These are phyloP conservation scores for Bathynomus jamesi DNA, from an alignment of 1,140 invertebrate species.

Conservation along the genomic window DNA sequence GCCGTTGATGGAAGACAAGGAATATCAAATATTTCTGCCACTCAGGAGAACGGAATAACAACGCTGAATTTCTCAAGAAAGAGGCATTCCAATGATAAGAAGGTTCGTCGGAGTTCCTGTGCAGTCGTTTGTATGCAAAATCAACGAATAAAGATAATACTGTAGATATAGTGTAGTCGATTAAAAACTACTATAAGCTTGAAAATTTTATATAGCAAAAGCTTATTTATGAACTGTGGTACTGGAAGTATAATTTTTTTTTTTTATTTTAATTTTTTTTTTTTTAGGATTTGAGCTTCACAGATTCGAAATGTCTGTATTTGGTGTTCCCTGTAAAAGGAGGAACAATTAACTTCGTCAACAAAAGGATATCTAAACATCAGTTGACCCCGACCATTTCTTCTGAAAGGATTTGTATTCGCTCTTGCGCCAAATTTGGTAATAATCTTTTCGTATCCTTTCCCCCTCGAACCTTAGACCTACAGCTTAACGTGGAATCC, in stretches of 20 bases:
- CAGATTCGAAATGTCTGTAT: conserved; percentile 71
- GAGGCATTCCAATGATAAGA: conserved; percentile 60
- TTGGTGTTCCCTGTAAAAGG: conserved; percentile 82
- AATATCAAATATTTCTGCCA: conserved; percentile 60
- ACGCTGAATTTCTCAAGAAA: conserved; percentile 72
- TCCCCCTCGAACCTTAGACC: too few species aligned
- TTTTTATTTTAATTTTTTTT: not conserved
- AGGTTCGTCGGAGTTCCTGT: conserved; percentile 19
- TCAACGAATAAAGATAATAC: not conserved
- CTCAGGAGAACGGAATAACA: conserved; percentile 64
- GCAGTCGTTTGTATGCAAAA: not conserved
- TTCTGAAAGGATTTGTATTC: conserved; percentile 69
- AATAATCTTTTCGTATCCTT: not conserved
- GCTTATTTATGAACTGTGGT: too few species aligned
- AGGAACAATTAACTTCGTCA: conserved; percentile 69
- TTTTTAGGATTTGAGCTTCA: conserved; percentile 68
- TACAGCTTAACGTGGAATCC: too few species aligned
- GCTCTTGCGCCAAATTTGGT: conserved; percentile 26
- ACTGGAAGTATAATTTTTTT: conserved; percentile 8
- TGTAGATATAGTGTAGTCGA: not conserved
- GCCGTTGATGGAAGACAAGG: conserved; percentile 65
- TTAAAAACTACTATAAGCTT: too few species aligned
- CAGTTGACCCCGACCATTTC: conserved; percentile 66
- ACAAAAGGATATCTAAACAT: conserved; percentile 79
- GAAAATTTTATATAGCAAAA: too few species aligned